Base-by-base conservation (phyloP, 2,888 invertebrate genomes). In the Tetanocera ferruginea region DNA sequence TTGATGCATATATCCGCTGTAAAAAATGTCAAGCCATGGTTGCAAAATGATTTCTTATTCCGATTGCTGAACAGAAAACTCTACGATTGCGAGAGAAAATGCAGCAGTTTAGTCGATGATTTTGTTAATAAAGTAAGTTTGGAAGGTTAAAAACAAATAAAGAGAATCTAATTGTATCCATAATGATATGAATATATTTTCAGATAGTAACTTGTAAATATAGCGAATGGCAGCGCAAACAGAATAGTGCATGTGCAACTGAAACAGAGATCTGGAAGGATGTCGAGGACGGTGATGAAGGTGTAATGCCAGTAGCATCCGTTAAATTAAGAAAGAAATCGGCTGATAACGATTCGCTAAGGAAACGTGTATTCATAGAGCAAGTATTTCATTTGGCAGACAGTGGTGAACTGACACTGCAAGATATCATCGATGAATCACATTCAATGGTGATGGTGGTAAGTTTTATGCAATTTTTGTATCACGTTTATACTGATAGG, bases 371-470 rank as follows among this genome's bases (percentile, higher is more conserved):
- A 78, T 88, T 89, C 79, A 88, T 88, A 64, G 88, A 88, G 79
- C 88, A 89, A 82, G 85, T 89, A 82, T 89, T 88, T 75, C 86
- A 87, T 69, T 81, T 88, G 83, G 89, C 88, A 14, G 88, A 88
- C 78, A 83, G 83, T 17, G 88, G 88, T 4, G 88, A 88, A 78
- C 79, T 88, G 37, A 86, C 86, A 3, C 81, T 88, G 51, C 84
- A 88, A 82, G 88, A 88, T 77, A 86, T 88, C 73, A 87, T 88
- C 83, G 84, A 88, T 76, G 88, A 89, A 83, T 86, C 89, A 3
- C 87, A 88, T 75, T 88, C 89, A 5, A 89, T 88, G 88, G 84
- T 89, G 5, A 79, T 88, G 79, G 89, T 88, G 87, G 88, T 88
- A 74, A 85, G 87, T 82, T 23, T 43, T 23, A 23, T 67, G 43